Conservation (phyloP, 2,113 vertebrate genomes). For the Nicator chloris region DNA sequence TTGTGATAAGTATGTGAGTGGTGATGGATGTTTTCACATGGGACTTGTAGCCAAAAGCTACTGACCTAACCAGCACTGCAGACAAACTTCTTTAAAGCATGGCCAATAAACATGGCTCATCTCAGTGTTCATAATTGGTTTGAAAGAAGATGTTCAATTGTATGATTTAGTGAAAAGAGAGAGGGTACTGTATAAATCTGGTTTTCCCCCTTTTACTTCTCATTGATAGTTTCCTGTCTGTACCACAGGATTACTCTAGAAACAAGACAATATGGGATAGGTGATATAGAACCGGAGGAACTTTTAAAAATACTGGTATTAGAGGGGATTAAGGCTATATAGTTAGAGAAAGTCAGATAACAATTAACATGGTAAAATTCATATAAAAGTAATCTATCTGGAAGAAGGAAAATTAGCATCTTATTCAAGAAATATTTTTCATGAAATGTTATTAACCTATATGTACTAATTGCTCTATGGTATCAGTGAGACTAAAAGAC, state of each 20-base stretch:
- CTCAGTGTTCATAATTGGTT: not conserved
- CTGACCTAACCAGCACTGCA: not conserved
- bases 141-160: not conserved
- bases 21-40: not conserved
- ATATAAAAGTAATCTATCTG: not conserved
- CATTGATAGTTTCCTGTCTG: not conserved
- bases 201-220: not conserved
- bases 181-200: not conserved
- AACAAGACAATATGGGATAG: not conserved
- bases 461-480: not conserved
- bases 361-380: not conserved
- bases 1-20: no score
- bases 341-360: not conserved
- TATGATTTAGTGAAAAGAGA: not conserved
- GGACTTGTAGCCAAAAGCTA: not conserved
- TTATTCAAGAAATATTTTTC: not conserved
- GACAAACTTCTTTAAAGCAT: not conserved
- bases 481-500: not conserved
- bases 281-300: not conserved
- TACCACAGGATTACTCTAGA: not conserved
- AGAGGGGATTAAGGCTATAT: not conserved
- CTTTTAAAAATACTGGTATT: accelerated
- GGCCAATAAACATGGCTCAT: not conserved
- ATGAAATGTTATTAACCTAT: not conserved
- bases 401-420: not conserved